Conservation (phyloP, 2,797 vertebrate genomes). For the Clarias platycephalus region DNA sequence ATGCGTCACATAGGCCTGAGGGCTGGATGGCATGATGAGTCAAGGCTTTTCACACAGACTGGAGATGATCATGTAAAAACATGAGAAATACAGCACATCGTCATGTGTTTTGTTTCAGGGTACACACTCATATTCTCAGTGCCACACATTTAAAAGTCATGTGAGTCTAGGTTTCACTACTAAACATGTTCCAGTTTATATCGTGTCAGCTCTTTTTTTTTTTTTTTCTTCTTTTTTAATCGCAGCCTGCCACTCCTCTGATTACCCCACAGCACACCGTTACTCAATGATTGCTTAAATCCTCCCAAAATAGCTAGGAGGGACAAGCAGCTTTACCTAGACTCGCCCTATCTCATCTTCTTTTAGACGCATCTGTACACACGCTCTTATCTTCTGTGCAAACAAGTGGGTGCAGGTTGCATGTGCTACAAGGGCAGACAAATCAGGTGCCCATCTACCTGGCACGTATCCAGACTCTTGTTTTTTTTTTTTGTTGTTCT, state of each 20-base stretch:
- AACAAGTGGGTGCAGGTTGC: neutral
- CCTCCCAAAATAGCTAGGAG: neutral
- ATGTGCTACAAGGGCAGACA: neutral
- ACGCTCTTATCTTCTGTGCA: slow-evolving; percentile 30
- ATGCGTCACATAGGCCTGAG: neutral
- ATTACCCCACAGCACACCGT: slow-evolving; percentile 11
- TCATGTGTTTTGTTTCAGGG: neutral
- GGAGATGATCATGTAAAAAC: slow-evolving; percentile 1
- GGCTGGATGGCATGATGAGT: slow-evolving; percentile 3
- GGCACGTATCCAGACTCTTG: neutral
- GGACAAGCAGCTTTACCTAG: slow-evolving; percentile 12
- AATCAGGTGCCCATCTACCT: neutral
- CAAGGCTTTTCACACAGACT: neutral
- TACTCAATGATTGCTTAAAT: slow-evolving; percentile 8
- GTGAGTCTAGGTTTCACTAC: neutral
- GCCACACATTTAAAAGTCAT: neutral
- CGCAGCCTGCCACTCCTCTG: slow-evolving; percentile 1
- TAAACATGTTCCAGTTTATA: neutral
- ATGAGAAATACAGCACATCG: neutral
- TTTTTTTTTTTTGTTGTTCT: neutral
- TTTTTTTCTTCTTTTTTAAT: neutral
- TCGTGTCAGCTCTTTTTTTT: neutral
- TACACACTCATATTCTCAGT: neutral
- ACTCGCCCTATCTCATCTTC: neutral
- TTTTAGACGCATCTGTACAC: neutral